Evolutionary conservation across 1,140 invertebrate species (phyloP), one percentile per base, ranked within the genome.

Genomic region (Hormaphis cornu): DNA sequence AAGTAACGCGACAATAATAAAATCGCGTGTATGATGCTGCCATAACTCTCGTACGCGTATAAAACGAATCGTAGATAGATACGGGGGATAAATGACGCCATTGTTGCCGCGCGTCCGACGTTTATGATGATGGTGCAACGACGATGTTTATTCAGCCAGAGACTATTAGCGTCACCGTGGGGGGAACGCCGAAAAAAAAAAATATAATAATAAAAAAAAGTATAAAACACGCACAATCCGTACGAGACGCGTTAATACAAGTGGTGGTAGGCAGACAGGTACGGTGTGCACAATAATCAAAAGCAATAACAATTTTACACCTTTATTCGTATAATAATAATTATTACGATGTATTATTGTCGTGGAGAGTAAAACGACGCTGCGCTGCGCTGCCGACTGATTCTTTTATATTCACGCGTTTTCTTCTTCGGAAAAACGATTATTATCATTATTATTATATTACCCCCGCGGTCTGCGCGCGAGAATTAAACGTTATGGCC

Each of bases 261-360:
- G n/a, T n/a, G 12, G 4, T 46, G 4, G 5, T 8, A 40, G 9
- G 10, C 33, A 14, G 10, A n/a, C 3, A 24, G 10, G 9, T n/a
- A 26, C 24, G 22, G 37, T 26, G 37, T 44, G 28, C 26, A 44
- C n/a, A 9, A 50, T 16, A 61, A 61, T 37, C 35, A 42, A 40
- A 44, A 44, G 58, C 14, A 61, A 61, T 61, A 61, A 61, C 58
- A 61, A 42, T 61, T 61, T 61, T 61, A 61, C 58, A 61, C 58
- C 58, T 61, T 61, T 42, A 37, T 44, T 40, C 35, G 24, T 40
- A 44, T 8, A 16, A 5, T 3, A 8, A 44, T 50, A 50, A 46
- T 46, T 44, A 61, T 42, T 33, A 22, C 20, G 22, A 24, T 8
- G 28, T 61, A 12, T 46, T n/a, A 46, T 61, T 59, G 37, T 61